These are phyloP conservation scores for Serrognathus titanus DNA, from an alignment of 2,888 invertebrate genomes.

Conservation along the genomic window DNA sequence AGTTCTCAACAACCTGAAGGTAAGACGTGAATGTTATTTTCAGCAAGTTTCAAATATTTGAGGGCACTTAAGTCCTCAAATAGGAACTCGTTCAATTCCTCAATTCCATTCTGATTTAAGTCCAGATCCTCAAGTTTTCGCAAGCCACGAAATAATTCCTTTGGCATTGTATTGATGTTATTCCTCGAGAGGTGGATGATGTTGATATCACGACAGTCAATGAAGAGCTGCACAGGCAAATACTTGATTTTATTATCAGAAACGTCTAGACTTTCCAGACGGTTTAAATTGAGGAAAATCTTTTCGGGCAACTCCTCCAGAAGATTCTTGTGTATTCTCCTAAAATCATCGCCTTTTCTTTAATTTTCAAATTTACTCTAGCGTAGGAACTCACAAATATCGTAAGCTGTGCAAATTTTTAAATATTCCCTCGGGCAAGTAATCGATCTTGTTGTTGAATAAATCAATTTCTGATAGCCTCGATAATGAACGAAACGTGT, in stretches of 20 bases:
- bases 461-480: constrained; percentile 66
- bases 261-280: constrained; percentile 65
- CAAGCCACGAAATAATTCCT: constrained; percentile 57
- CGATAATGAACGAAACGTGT: constrained; percentile 63
- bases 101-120: constrained; percentile 65
- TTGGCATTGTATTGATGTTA: constrained; percentile 56
- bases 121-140: constrained; percentile 64
- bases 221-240: constrained; percentile 59
- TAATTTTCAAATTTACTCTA: not conserved
- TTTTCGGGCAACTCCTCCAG: constrained; percentile 60
- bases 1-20: constrained; percentile 46
- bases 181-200: constrained; percentile 68
- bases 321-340: constrained; percentile 64
- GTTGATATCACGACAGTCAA: constrained; percentile 56
- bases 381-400: constrained; percentile 57
- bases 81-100: constrained; percentile 55
- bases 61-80: constrained; percentile 57
- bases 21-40: constrained; percentile 62
- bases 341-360: constrained; percentile 42
- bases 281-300: constrained; percentile 57
- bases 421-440: constrained; percentile 63
- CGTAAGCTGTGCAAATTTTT: constrained; percentile 59
- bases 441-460: constrained; percentile 70
- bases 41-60: constrained; percentile 63
- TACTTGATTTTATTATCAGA: constrained; percentile 62